phyloP scores from a whole-genome alignment of 2,888 invertebrate species.

The Nebria brevicollis region DNA sequence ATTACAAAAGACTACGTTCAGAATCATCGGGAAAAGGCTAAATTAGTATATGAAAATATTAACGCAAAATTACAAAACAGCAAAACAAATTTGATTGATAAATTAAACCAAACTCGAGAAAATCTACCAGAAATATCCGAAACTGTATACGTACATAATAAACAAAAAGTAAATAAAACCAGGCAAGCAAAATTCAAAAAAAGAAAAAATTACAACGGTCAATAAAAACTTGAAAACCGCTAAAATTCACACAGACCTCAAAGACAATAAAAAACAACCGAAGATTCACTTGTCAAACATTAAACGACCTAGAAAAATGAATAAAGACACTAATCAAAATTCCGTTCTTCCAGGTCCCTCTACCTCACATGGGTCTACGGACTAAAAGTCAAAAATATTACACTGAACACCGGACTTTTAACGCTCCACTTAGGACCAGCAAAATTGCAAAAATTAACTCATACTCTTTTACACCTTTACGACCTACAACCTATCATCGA shows the following conservation, averaged over 20 bases:
- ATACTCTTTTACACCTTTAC: not conserved
- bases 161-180: conserved; percentile 26
- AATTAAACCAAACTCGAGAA: conserved; percentile 15
- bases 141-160: conserved; percentile 17
- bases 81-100: no score
- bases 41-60: no score
- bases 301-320: conserved; percentile 15
- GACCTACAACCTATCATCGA: not conserved
- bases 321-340: not conserved
- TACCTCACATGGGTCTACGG: not conserved
- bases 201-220: not conserved
- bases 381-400: not conserved
- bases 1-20: no score
- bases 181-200: conserved; percentile 16
- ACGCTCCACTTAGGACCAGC: not conserved
- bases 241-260: not conserved
- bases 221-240: conserved; percentile 22
- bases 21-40: no score
- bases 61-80: no score
- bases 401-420: not conserved
- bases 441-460: conserved; percentile 6
- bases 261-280: not conserved
- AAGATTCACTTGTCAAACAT: conserved; percentile 31
- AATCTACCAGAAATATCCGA: conserved; percentile 7
- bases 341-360: not conserved